Evolutionary conservation across 2,797 vertebrate species (phyloP), one percentile per base, ranked within the genome.

Genomic region (Sarcophilus harrisii): DNA sequence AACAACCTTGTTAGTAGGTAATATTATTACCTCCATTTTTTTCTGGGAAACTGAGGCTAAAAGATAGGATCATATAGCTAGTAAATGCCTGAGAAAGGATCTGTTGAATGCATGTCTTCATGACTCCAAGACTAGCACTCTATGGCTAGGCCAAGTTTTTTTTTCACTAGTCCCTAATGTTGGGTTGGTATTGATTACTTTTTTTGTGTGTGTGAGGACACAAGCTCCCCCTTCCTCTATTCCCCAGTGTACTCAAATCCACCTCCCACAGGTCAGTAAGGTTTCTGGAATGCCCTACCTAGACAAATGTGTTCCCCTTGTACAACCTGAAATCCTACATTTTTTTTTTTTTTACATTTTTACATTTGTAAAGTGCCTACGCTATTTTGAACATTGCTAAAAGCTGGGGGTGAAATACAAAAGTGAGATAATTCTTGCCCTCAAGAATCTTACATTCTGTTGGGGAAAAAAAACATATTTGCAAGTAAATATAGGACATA

Each of bases 31-130:
- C 59, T 91, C 73, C 89, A 58, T 3, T 60, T 90, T 66, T 60
- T 90, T 57, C 0, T 93, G 91, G 90, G 54, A 89, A 89, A 57
- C 32, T 6, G 81, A 96, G 55, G 49, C 89, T 91, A 62, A 81
- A 45, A 73, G 28, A 93, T 45, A 4, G n/a, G 90, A 52, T 24
- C n/a, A n/a, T 55, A 9, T 1, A 3, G 58, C 91, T 27, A 16
- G 29, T 60, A 6, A 38, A n/a, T 73, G 52, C 57, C 27, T 10
- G 38, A 91, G 45, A 14, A n/a, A 57, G 58, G 60, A 59, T 55
- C 73, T 81, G 14, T 81, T 59, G 30, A 92, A 81, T 54, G 52
- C 28, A 0, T 29, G 30, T 87, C 91, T 38, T 66, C 87, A 94
- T 28, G 1, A 58, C 45, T 52, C 54, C 8, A 3, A 54, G 12